Conservation (phyloP, 2,113 vertebrate genomes). For the Corvus moneduloides region DNA sequence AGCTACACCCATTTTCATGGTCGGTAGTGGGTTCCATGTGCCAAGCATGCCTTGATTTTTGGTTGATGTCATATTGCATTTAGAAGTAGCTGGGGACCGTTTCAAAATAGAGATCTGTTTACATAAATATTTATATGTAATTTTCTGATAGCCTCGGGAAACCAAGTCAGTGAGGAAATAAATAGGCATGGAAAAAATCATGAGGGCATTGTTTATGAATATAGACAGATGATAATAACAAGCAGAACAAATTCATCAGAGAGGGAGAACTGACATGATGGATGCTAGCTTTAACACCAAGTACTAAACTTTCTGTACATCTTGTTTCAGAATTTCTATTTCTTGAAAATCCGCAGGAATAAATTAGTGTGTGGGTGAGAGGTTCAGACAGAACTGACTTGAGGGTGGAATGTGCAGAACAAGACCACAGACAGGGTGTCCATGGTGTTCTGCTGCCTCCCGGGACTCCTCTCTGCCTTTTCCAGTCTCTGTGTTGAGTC, state of each 20-base stretch:
- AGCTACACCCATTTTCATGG: neutral
- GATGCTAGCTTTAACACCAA: conserved; percentile 24
- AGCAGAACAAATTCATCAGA: conserved; percentile 20
- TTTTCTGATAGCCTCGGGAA: conserved; percentile 42
- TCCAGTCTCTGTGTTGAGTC: neutral
- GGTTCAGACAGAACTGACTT: conserved; percentile 9
- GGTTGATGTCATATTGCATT: conserved; percentile 23
- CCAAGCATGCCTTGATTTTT: conserved; percentile 22
- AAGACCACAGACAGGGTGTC: conserved; percentile 20
- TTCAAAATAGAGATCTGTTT: conserved; percentile 46
- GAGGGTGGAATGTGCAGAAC: conserved; percentile 34
- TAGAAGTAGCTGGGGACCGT: conserved; percentile 23
- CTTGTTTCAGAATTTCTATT: conserved; percentile 36
- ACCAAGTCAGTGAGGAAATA: conserved; percentile 35
- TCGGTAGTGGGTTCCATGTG: neutral
- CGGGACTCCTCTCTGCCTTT: neutral
- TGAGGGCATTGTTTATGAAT: conserved; percentile 53
- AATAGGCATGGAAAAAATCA: conserved; percentile 51
- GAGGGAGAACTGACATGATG: conserved; percentile 2
- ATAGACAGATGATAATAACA: conserved; percentile 56
- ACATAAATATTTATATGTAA: conserved; percentile 23
- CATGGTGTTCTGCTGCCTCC: conserved; percentile 1
- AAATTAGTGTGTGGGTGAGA: conserved; percentile 42
- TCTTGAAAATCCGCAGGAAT: conserved; percentile 53
- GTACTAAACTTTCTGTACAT: conserved; percentile 52